Conservation (phyloP, 2,113 vertebrate species). For the Isichthys henryi region DNA sequence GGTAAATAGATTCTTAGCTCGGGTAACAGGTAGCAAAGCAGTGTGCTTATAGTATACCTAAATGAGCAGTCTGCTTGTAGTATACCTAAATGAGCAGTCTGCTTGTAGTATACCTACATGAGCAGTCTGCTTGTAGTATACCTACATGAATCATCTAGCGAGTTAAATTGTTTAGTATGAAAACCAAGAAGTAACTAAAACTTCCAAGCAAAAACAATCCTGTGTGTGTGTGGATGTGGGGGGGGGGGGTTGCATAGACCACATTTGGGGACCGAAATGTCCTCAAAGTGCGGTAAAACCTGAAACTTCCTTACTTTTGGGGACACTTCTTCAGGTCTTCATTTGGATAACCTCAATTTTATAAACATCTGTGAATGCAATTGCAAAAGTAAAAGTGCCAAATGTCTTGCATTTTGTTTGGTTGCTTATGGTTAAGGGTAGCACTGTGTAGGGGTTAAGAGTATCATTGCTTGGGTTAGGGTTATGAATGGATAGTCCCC, state of each 20-base stretch:
- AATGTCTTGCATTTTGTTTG: too few relatives aligned
- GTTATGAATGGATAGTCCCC: not conserved
- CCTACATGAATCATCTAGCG: too few relatives aligned
- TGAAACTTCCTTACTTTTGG: not conserved
- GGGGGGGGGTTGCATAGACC: too few relatives aligned
- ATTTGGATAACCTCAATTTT: not conserved
- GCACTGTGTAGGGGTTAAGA: too few relatives aligned
- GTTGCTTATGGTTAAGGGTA: too few relatives aligned
- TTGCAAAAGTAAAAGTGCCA: not conserved
- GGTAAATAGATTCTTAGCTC: slow-evolving; percentile 14
- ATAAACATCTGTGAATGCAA: not conserved
- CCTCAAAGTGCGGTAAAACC: not conserved
- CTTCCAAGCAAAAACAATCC: not conserved
- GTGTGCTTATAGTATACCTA: slow-evolving; percentile 6
- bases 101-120: too few relatives aligned
- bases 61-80: not conserved
- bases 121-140: not conserved
- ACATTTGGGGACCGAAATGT: not conserved
- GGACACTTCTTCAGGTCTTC: not conserved
- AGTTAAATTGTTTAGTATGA: not conserved
- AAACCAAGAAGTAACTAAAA: not conserved
- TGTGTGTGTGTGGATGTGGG: too few relatives aligned
- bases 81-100: not conserved
- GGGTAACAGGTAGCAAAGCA: not conserved
- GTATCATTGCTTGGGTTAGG: too few relatives aligned